Evolutionary conservation across 2,797 vertebrate species (phyloP), one percentile per base, ranked within the genome.

Genomic region (Telmatherina bonti): DNA sequence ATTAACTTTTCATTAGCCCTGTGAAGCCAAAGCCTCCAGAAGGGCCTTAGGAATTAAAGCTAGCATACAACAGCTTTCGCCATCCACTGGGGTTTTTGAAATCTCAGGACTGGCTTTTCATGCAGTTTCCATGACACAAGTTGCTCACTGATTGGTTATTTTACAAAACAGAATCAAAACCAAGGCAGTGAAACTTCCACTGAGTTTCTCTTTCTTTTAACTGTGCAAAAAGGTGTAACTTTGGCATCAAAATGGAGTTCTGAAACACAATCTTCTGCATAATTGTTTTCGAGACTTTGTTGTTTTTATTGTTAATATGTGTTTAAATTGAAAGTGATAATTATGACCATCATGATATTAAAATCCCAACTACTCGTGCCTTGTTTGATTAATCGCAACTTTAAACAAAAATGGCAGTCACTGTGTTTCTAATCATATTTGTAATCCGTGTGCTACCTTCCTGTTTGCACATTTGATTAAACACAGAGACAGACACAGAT

Each of bases 391-490:
- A 30, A 41, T 18, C 33, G 49, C 65, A 61, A 56, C 7, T 29
- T 65, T 1, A 30, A 24, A 52, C 35, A 10, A 59, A 27, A 8
- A 30, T n/a, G 30, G 18, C 31, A 26, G 33, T 12, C 53, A 38
- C n/a, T 47, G 9, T 70, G 20, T 63, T 47, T 81, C n/a, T 36
- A 20, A 35, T 52, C 4, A 7, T 51, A 51, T 61, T 67, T 74
- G 43, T 59, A 65, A 70, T 74, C 56, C 68, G n/a, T 66, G 56
- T 71, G 71, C 62, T 65, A 43, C 27, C 64, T 79, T 87, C 78
- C 77, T 85, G 79, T 87, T 88, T 73, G 79, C 72, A 76, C 51
- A 31, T 33, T 47, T 65, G 18, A 73, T 72, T 24, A 67, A 67
- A 54, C 27, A 41, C 24, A n/a, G 31, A 56, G 47, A 69, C 45